phyloP scores from a whole-genome alignment of 2,888 invertebrate genomes.

The Nemotelus pantherinus region DNA sequence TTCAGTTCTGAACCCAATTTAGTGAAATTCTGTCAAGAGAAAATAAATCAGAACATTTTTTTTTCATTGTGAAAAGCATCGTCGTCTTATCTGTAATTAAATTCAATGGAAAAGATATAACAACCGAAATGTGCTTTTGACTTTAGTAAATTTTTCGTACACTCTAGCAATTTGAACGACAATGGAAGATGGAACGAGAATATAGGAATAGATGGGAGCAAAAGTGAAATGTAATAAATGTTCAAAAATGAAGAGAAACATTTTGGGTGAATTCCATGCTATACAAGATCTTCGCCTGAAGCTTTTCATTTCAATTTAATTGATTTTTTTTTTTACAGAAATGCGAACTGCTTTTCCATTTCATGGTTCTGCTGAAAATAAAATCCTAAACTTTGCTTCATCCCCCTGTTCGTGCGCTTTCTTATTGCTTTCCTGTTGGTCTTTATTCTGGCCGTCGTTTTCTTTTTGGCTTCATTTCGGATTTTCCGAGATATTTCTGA shows the following conservation, averaged over 20 bases:
- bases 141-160: constrained; percentile 17
- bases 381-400: constrained; percentile 1
- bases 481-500: neutral
- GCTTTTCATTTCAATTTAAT: constrained; percentile 42
- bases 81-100: constrained; percentile 40
- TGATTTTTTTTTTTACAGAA: constrained; percentile 30
- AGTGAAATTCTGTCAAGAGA: constrained; percentile 27
- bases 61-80: constrained; percentile 12
- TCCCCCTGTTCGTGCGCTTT: neutral
- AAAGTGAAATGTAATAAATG: constrained; percentile 31
- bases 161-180: neutral
- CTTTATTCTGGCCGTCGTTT: constrained; percentile 1
- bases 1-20: constrained; percentile 36
- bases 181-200: neutral
- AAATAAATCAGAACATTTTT: constrained; percentile 28
- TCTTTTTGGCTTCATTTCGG: neutral
- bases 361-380: constrained; percentile 19
- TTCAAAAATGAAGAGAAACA: constrained; percentile 29
- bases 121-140: constrained; percentile 15
- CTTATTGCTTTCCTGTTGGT: neutral
- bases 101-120: constrained; percentile 36
- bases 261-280: constrained; percentile 27
- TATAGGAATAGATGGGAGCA: neutral
- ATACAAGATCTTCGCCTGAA: constrained; percentile 34
- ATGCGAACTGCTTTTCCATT: neutral